Evolutionary conservation across 2,888 invertebrate species (phyloP).

Genomic region (Synanthedon myopaeformis): DNA sequence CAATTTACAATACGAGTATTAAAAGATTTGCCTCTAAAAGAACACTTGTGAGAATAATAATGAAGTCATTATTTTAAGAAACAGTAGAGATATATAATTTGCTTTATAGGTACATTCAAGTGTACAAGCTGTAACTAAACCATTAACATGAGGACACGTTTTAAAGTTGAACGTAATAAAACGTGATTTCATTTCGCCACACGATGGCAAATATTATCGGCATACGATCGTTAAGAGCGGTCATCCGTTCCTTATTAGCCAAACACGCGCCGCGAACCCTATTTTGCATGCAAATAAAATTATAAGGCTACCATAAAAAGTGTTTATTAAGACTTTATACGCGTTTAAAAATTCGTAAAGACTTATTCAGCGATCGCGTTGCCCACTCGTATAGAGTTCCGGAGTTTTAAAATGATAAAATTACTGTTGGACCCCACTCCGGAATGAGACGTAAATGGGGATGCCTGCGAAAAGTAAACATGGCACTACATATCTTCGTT

Average conservation of each 20-base stretch:
- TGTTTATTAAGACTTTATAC: slow-evolving; percentile 64
- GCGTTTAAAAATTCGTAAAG: slow-evolving; percentile 63
- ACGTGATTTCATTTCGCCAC: slow-evolving; percentile 42
- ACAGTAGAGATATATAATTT: no score
- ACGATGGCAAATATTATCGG: slow-evolving; percentile 42
- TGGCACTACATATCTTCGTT: slow-evolving; percentile 42
- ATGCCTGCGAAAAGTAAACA: slow-evolving; percentile 44
- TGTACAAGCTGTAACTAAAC: neutral
- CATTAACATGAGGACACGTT: neutral
- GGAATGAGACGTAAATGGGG: slow-evolving; percentile 61
- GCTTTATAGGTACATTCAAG: no score
- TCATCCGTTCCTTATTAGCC: slow-evolving; percentile 61
- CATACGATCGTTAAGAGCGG: slow-evolving; percentile 46
- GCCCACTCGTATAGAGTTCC: slow-evolving; percentile 41
- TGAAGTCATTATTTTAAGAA: no score
- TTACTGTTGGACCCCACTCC: slow-evolving; percentile 40
- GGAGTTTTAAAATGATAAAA: slow-evolving; percentile 60
- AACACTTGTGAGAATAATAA: no score
- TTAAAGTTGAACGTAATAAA: slow-evolving; percentile 20
- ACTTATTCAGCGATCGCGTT: slow-evolving; percentile 47
- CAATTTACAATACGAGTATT: no score
- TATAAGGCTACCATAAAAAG: slow-evolving; percentile 59
- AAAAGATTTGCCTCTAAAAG: no score
- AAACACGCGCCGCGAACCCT: slow-evolving; percentile 54
- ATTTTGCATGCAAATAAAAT: slow-evolving; percentile 62